These are phyloP conservation scores for Ptychadena robeensis DNA, from an alignment of 2,797 vertebrate genomes.

Conservation along the genomic window DNA sequence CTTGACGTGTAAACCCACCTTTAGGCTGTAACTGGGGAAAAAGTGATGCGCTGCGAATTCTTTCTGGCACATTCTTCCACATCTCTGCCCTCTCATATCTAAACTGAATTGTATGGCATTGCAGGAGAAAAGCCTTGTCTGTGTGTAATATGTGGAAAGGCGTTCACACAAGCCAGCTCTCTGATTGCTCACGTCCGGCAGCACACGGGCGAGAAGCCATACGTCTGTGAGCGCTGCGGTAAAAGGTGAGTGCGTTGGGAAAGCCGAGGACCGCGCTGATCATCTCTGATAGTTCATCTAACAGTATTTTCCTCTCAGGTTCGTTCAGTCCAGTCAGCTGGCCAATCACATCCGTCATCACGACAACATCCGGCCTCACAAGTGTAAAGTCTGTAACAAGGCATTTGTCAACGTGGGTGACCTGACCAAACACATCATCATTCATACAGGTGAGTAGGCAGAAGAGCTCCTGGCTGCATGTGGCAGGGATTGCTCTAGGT, in stretches of 20 bases:
- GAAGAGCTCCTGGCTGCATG: too few species aligned
- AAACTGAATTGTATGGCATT: not conserved
- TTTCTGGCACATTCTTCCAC: too few species aligned
- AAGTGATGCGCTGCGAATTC: too few species aligned
- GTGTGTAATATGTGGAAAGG: constrained; percentile 92
- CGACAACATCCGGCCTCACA: constrained; percentile 96
- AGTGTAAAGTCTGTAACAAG: constrained; percentile 94
- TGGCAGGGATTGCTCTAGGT: too few species aligned
- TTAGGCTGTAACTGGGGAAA: too few species aligned
- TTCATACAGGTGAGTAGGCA: constrained; percentile 88
- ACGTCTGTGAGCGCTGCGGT: constrained; percentile 96
- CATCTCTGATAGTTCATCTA: not conserved
- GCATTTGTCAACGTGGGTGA: constrained; percentile 97
- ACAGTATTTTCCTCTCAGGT: constrained; percentile 74
- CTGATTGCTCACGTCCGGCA: constrained; percentile 97
- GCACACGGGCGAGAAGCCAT: constrained; percentile 97
- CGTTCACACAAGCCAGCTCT: constrained; percentile 97
- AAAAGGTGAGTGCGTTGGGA: constrained; percentile 82
- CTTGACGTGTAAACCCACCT: too few species aligned
- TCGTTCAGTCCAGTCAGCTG: constrained; percentile 96
- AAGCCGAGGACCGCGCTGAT: not conserved
- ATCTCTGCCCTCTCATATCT: not conserved
- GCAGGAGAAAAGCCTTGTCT: constrained; percentile 96
- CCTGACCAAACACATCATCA: constrained; percentile 97
- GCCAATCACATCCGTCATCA: constrained; percentile 99